Conservation (phyloP, 1,140 invertebrate genomes). For the Cepaea nemoralis region DNA sequence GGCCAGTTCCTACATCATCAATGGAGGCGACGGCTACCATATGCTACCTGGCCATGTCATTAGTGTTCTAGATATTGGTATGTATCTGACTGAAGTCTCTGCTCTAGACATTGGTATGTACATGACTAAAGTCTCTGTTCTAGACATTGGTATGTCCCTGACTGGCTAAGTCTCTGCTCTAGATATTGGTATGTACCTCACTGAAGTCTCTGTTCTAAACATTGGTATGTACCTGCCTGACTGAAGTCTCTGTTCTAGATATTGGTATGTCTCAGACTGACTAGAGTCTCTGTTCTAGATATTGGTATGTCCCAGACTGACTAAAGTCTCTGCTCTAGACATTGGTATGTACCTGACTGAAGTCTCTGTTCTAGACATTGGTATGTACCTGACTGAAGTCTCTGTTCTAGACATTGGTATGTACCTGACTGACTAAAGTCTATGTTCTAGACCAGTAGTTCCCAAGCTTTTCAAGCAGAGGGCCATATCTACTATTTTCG, state of each 20-base stretch:
- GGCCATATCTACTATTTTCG: too few relatives aligned
- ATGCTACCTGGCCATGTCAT: conserved; percentile 59
- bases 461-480: too few relatives aligned
- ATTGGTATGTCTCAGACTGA: not conserved
- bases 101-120: too few relatives aligned
- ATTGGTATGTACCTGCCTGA: too few relatives aligned
- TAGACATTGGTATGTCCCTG: not conserved
- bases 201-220: too few relatives aligned
- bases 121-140: too few relatives aligned
- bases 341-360: conserved; percentile 43
- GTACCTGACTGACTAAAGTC: not conserved
- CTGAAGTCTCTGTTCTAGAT: too few relatives aligned
- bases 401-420: not conserved
- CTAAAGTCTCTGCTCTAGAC: conserved; percentile 6
- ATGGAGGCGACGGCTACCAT: conserved; percentile 78
- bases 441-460: not conserved
- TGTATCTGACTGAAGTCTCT: conserved; percentile 19
- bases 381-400: too few relatives aligned
- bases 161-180: not conserved
- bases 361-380: too few relatives aligned
- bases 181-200: conserved; percentile 42
- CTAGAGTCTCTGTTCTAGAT: not conserved
- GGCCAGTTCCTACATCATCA: conserved; percentile 77
- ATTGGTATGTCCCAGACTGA: not conserved
- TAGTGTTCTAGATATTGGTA: conserved; percentile 44